These are phyloP conservation scores for Diadegma fenestrale DNA, from an alignment of 2,888 invertebrate genomes.

Conservation along the genomic window DNA sequence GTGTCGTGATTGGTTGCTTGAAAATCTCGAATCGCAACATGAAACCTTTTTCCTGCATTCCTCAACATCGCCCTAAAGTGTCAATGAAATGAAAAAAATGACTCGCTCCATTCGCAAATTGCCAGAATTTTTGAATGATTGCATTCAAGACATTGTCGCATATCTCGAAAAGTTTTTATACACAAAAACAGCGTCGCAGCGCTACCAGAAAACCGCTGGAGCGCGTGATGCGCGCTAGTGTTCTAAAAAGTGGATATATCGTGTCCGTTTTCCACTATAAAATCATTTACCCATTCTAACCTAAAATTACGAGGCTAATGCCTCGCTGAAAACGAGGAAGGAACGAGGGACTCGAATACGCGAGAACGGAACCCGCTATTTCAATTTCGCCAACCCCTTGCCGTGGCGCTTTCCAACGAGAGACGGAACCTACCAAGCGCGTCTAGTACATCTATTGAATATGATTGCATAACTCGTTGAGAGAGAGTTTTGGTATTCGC, in stretches of 20 bases:
- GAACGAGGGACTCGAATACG: background rate
- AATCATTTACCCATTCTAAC: background rate
- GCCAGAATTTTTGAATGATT: too few species aligned
- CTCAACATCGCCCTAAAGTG: too few species aligned
- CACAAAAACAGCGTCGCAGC: too few species aligned
- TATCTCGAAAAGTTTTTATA: too few species aligned
- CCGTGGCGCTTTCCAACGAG: background rate
- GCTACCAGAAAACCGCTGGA: too few species aligned
- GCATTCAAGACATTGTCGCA: too few species aligned
- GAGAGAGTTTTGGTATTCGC: conserved; percentile 19
- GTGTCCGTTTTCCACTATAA: background rate
- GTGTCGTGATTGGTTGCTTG: too few species aligned
- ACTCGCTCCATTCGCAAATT: too few species aligned
- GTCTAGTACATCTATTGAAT: background rate
- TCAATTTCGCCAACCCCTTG: background rate
- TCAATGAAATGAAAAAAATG: too few species aligned
- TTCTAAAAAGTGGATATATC: background rate
- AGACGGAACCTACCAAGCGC: background rate
- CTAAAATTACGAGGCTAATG: background rate
- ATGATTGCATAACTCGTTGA: conserved; percentile 29
- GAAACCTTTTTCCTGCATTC: too few species aligned
- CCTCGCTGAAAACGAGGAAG: background rate
- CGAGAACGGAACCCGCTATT: conserved; percentile 1
- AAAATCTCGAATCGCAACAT: too few species aligned
- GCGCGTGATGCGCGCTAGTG: too few species aligned